Evolutionary conservation across 2,113 vertebrate genomes (phyloP).

Genomic region (Odobenus rosmarus): DNA sequence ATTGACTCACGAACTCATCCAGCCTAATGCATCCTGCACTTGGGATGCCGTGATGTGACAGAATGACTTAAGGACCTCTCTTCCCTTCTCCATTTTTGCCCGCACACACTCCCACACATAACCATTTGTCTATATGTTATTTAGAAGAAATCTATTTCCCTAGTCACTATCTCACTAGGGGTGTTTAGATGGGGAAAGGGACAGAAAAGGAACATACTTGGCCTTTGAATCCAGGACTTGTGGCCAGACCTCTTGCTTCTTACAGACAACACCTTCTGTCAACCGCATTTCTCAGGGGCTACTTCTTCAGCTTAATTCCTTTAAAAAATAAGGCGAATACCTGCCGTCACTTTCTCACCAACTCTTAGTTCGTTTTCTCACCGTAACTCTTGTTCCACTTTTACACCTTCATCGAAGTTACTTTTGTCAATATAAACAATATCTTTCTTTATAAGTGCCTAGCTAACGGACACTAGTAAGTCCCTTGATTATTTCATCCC

Average conservation of each 20-base stretch:
- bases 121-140: background rate
- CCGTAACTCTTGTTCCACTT: background rate
- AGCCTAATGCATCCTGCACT: background rate
- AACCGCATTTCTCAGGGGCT: background rate
- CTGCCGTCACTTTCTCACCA: background rate
- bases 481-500: background rate
- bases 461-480: background rate
- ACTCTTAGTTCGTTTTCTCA: background rate
- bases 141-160: background rate
- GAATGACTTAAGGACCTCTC: background rate
- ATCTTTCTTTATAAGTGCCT: background rate
- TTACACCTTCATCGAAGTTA: background rate
- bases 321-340: background rate
- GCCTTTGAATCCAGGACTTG: background rate
- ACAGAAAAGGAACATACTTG: background rate
- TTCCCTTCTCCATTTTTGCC: background rate
- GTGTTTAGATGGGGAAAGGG: background rate
- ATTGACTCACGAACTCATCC: background rate
- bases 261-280: background rate
- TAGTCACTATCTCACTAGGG: background rate
- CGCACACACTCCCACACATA: background rate
- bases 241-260: background rate
- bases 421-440: background rate
- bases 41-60: background rate
- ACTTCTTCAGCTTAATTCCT: background rate